Evolutionary conservation across 1,140 invertebrate species (phyloP), one percentile per base, ranked within the genome.

Genomic region (Lethocerus indicus): DNA sequence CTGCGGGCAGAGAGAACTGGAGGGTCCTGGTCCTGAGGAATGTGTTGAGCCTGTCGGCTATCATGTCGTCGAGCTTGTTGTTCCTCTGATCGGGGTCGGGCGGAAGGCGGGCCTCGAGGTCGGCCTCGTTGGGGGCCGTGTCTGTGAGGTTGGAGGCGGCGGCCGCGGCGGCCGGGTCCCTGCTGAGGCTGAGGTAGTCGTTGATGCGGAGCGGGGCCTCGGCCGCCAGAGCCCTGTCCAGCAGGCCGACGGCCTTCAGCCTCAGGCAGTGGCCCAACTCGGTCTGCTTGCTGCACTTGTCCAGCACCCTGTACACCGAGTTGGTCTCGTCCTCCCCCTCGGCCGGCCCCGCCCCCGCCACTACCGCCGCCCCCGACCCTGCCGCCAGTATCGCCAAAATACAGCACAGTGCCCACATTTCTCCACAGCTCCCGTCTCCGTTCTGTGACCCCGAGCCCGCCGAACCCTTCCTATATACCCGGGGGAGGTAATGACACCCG

Each of bases 181-280:
- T 73, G 45, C 72, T 79, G 6, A 85, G 68, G 46, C 72, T 79
- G 5, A 85, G 68, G 18, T 81, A 81, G 29, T 80, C 78, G 14
- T 77, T 65, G 3, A 85, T 60, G 14, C 71, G 67, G 9, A 85
- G 58, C 3, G 70, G 67, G 54, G 67, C 69, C 32, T 71, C 71
- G 14, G 74, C 66, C n/a, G n/a, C n/a, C 6, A 55, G n/a, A 37
- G 76, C 74, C 51, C 79, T 72, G 54, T 83, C 81, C 58, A 87
- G 64, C 1, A 81, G 74, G 1, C 76, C 73, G 1, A 84, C 65
- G 14, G 86, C 64, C 60, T 84, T 86, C 21, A 83, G 59, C 60
- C 86, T 87, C 3, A 87, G 65, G 55, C 83, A 87, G 25, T 77
- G 73, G 37, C 75, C 73, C 16, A 83, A 57, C 40, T 82, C 79